Evolutionary conservation across 2,797 vertebrate species (phyloP).

Genomic region (Mareca penelope): DNA sequence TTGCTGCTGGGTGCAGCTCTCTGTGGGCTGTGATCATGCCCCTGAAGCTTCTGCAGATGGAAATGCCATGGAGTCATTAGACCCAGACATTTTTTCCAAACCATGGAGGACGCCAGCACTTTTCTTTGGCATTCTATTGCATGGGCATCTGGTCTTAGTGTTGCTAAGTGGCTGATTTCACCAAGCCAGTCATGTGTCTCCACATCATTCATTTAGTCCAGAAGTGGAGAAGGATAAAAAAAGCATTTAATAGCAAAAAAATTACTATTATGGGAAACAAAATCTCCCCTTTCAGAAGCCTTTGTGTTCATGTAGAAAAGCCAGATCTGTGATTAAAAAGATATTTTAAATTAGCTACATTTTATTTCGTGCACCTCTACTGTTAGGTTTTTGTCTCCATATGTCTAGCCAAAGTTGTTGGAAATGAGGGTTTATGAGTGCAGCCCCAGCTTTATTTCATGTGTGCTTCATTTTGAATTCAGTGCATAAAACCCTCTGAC

Average conservation of each 20-base stretch:
- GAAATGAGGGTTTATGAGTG: constrained; percentile 1
- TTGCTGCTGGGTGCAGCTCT: background rate
- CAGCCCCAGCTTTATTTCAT: background rate
- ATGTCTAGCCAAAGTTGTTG: constrained; percentile 6
- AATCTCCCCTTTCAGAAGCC: constrained; percentile 11
- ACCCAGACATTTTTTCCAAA: constrained; percentile 60
- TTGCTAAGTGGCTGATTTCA: constrained; percentile 75
- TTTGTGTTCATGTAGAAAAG: constrained; percentile 14
- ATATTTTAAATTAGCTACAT: constrained; percentile 53
- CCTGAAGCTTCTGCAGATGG: constrained; percentile 39
- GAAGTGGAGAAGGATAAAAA: constrained; percentile 30
- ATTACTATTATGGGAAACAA: constrained; percentile 32
- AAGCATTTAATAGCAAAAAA: constrained; percentile 30
- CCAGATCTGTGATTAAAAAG: constrained; percentile 29
- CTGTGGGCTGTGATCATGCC: background rate
- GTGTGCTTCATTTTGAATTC: background rate
- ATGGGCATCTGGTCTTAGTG: constrained; percentile 77
- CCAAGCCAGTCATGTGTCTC: constrained; percentile 67
- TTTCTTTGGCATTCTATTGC: constrained; percentile 72
- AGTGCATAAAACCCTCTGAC: background rate
- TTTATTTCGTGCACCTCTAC: constrained; percentile 37
- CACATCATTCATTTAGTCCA: constrained; percentile 63
- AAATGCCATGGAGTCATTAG: constrained; percentile 53
- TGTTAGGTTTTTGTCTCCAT: background rate
- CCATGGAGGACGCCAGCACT: constrained; percentile 35